Base-by-base conservation (phyloP, 2,113 vertebrate species). In the Petrocephalus microphthalmus region DNA sequence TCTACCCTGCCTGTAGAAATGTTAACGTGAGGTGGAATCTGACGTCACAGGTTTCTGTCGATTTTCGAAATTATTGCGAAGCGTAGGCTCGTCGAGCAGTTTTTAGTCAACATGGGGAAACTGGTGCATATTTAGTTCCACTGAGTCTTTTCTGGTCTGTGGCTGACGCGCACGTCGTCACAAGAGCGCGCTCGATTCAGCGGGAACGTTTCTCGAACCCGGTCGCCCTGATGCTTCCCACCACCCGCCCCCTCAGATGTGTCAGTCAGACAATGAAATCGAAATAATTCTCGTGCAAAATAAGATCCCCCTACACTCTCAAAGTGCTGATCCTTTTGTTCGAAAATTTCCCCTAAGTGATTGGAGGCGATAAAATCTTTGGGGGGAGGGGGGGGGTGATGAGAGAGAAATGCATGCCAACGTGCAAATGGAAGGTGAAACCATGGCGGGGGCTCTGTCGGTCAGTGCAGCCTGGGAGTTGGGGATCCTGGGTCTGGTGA, bases 281-380 rank as follows among this genome's bases (percentile, higher is more conserved):
- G 25, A 67, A 67, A 67, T 67, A 25, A 29, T 67, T 29, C 60
- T 29, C n/a, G n/a, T 67, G 29, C 60, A 67, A 67, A 67, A 29
- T n/a, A 67, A 67, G 60, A n/a, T 29, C 60, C n/a, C 60, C 4
- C n/a, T 67, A n/a, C 60, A 67, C 29, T 37, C 17, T 78, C 29
- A 78, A 78, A 52, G 45, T 84, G 22, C 5, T 25, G 19, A 22
- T 78, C 10, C 67, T 53, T 5, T 54, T 87, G 47, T 54, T 33
- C 22, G 60, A 87, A 67, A 87, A 87, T 47, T 64, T 87, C 86
- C 60, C 60, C 86, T 29, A 29, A 49, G 60, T 25, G 13, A 56
- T 7, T 33, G 25, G 25, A 25, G 42, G 13, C 4, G 86, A 87
- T 87, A 87, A 87, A 5, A 87, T 87, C 49, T 87, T 67, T 25